These are phyloP conservation scores for Listrodromus nycthemerus DNA, from an alignment of 2,888 invertebrate genomes.

Conservation along the genomic window DNA sequence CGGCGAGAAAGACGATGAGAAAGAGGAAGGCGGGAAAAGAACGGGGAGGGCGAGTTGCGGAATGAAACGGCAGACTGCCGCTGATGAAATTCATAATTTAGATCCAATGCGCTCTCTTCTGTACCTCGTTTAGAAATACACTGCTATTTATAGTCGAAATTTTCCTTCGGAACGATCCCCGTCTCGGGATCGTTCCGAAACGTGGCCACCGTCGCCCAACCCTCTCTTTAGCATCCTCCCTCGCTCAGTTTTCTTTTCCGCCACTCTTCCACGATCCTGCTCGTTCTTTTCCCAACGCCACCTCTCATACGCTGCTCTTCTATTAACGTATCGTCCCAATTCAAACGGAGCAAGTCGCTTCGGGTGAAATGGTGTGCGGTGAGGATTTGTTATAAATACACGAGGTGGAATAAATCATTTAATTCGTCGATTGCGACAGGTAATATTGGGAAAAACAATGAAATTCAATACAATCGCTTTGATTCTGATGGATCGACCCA, in stretches of 20 bases:
- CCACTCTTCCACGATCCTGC: background rate
- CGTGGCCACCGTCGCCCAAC: slow-evolving; percentile 22
- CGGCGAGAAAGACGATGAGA: slow-evolving; percentile 56
- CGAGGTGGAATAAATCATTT: background rate
- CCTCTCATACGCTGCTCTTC: slow-evolving; percentile 33
- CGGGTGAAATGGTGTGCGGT: background rate
- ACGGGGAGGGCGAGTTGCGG: slow-evolving; percentile 78
- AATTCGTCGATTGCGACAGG: background rate
- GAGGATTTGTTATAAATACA: background rate
- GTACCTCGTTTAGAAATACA: slow-evolving; percentile 84
- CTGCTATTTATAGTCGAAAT: slow-evolving; percentile 85
- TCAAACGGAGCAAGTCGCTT: background rate
- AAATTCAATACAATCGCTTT: too few relatives aligned
- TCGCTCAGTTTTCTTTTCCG: slow-evolving; percentile 15
- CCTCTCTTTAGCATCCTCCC: slow-evolving; percentile 35
- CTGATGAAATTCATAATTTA: slow-evolving; percentile 85
- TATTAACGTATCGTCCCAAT: slow-evolving; percentile 43
- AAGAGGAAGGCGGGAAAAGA: slow-evolving; percentile 63
- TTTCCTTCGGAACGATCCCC: slow-evolving; percentile 81
- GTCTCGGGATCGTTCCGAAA: slow-evolving; percentile 66
- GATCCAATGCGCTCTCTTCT: slow-evolving; percentile 84
- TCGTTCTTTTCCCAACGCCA: background rate
- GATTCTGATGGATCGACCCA: too few relatives aligned
- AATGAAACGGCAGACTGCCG: slow-evolving; percentile 84
- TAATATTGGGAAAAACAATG: background rate